These are phyloP conservation scores for Urocitellus parryii DNA, from an alignment of 2,113 vertebrate genomes.

Conservation along the genomic window DNA sequence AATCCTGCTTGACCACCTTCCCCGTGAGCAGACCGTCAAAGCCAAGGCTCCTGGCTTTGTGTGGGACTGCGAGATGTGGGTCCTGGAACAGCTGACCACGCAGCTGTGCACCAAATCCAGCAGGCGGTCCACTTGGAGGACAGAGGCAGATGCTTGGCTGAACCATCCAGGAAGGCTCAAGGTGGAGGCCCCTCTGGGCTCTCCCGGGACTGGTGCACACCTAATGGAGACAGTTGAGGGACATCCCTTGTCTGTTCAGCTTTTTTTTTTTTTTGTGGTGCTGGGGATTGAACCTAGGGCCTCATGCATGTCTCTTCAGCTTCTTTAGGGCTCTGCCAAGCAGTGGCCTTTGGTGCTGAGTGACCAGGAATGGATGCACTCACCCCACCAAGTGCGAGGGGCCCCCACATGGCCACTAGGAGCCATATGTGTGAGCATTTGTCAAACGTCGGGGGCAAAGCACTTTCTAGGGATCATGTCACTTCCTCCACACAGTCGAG, in stretches of 20 bases:
- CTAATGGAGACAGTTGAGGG: not conserved
- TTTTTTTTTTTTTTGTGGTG: fast-evolving
- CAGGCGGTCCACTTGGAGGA: fast-evolving
- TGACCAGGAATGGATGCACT: not conserved
- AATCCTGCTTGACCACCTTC: not conserved
- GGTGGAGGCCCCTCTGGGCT: not conserved
- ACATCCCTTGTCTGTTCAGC: not conserved
- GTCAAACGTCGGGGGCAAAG: too few species aligned
- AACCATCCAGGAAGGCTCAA: fast-evolving
- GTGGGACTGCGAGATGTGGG: fast-evolving
- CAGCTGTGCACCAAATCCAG: fast-evolving
- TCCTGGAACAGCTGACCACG: not conserved
- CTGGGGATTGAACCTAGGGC: too few species aligned
- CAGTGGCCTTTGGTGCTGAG: not conserved
- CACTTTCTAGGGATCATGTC: fast-evolving
- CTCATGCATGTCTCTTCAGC: too few species aligned
- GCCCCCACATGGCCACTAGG: fast-evolving
- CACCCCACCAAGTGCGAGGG: not conserved
- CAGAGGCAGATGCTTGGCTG: too few species aligned
- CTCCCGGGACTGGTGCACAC: fast-evolving
- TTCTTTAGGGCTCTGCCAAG: fast-evolving
- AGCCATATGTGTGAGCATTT: not conserved
- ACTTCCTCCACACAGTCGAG: not conserved
- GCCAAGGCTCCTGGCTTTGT: not conserved
- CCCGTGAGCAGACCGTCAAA: fast-evolving